A percentile compares a stretch with the other conserved stretches of the same genome.
These are phyloP conservation scores for Mobula hypostoma DNA, from an alignment of 2,113 vertebrate species.

Conservation along the genomic window DNA sequence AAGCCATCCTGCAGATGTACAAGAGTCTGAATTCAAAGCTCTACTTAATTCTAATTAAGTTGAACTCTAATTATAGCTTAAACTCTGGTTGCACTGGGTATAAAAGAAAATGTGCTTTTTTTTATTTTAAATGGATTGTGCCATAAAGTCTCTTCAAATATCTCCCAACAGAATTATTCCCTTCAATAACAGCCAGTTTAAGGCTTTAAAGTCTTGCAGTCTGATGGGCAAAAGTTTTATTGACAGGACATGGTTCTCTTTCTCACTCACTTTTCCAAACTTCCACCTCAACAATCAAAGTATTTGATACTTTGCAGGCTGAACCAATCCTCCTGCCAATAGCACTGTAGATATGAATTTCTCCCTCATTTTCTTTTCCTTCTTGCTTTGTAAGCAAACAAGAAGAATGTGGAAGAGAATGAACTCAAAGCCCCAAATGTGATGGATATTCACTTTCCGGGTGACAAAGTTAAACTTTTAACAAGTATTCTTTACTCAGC, in stretches of 20 bases:
- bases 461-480: too few relatives aligned
- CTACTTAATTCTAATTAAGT: too few relatives aligned
- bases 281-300: background rate
- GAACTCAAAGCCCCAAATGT: background rate
- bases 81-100: background rate
- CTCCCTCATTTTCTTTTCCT: background rate
- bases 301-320: background rate
- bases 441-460: too few relatives aligned
- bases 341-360: background rate
- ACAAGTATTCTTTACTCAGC: too few relatives aligned
- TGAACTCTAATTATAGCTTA: background rate
- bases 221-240: background rate
- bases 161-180: background rate
- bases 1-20: background rate
- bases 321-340: background rate
- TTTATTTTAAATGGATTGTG: background rate
- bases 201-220: background rate
- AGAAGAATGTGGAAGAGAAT: background rate
- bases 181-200: background rate
- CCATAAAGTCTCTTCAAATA: background rate
- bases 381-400: background rate
- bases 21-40: background rate
- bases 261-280: background rate
- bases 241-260: background rate
- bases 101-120: background rate